Evolutionary conservation across 2,797 vertebrate genomes (phyloP).

Genomic region (Erpetoichthys calabaricus): DNA sequence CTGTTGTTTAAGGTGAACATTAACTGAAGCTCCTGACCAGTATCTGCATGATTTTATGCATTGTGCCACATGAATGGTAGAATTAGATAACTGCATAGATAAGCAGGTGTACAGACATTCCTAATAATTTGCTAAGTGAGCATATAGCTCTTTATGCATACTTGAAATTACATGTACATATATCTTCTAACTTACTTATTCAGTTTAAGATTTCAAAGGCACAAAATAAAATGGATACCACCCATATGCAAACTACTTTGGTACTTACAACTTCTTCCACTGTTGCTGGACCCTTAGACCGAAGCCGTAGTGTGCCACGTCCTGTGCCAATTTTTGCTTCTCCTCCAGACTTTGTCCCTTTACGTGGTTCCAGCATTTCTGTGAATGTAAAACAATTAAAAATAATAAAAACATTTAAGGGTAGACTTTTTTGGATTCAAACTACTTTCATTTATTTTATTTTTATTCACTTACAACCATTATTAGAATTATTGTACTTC

Average conservation of each 20-base stretch:
- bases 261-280: conserved; percentile 72
- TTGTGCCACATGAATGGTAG: too few relatives aligned
- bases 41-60: too few relatives aligned
- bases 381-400: conserved; percentile 7
- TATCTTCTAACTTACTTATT: neutral
- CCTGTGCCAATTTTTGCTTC: conserved; percentile 60
- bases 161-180: neutral
- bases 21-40: too few relatives aligned
- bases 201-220: neutral
- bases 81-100: too few relatives aligned
- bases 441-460: too few relatives aligned
- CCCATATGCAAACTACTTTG: neutral
- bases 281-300: conserved; percentile 76
- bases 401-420: neutral
- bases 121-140: too few relatives aligned
- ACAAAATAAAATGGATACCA: neutral
- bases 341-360: conserved; percentile 43
- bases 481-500: too few relatives aligned
- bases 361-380: conserved; percentile 83
- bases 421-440: too few relatives aligned
- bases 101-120: too few relatives aligned
- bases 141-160: neutral
- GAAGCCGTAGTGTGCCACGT: conserved; percentile 75
- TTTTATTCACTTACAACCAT: too few relatives aligned
- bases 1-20: too few relatives aligned